Base-by-base conservation (phyloP, 2,113 vertebrate species). In the Turdus rufiventris region DNA sequence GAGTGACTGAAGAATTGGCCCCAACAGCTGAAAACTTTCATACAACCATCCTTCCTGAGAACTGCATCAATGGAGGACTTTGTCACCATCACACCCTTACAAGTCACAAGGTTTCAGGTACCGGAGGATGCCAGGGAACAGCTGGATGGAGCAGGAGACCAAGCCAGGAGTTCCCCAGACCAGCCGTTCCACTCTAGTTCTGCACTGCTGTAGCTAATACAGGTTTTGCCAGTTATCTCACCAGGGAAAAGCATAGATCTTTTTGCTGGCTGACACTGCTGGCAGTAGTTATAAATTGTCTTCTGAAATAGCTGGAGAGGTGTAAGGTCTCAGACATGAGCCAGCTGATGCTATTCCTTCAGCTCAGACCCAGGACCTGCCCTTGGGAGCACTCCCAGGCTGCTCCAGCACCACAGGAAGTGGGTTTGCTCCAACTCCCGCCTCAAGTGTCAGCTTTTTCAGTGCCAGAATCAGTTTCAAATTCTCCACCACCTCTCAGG, bases 281-380 rank as follows among this genome's bases (percentile, higher is more conserved):
- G 78, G 62, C 92, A 94, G 81, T 91, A 53, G 85, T 79, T 83
- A 82, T 87, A 95, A 90, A 93, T 57, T 83, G 66, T 82, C 78
- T 88, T 93, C 93, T 83, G 71, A 90, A 95, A 93, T 85, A 91
- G 67, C 85, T 79, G 54, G 62, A 79, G 93, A 89, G 74, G 74
- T 79, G 90, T 76, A 88, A 96, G 74, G 88, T 95, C 74, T 88
- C 38, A 60, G 54, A 61, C 4, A 1, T 19, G 66, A 87, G 73
- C 26, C 3, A 17, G 90, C 88, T 85, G 70, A 72, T 88, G 47
- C 7, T 63, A 5, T 48, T 91, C 53, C 88, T 94, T 88, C 91
- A 72, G 14, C 53, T 20, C 62, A 79, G 92, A 88, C 40, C 36
- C 58, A 58, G 50, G 75, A 54, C 25, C 50, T 79, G 85, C 74